Evolutionary conservation across 1,140 invertebrate species (phyloP), one percentile per base, ranked within the genome.

Genomic region (Eueides isabella): DNA sequence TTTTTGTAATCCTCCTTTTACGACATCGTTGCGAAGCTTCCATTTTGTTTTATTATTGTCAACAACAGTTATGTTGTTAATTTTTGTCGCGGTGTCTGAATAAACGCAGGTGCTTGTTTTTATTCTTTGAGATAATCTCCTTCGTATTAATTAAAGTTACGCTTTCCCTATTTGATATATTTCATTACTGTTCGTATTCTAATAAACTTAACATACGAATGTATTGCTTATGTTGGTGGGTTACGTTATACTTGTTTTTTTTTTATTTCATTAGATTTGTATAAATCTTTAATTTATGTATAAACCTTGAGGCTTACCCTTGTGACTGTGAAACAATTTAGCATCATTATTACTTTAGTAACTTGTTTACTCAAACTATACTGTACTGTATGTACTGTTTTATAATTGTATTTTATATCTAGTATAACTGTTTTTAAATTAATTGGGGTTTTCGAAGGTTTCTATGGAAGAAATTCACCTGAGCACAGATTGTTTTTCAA

Each of bases 381-480:
- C 5, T 44, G n/a, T 44, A 44, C n/a, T 44, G n/a, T 19, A 26
- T 55, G 48, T 55, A 55, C 23, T 23, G 0, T 55, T 23, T 3
- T 0, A 48, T 7, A 48, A 48, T 48, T 7, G 7, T 6, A n/a
- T n/a, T 16, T 2, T 48, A 19, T 48, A n/a, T 48, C n/a, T 38
- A 38, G 14, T 38, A 16, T 38, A n/a, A 5, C 35, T 16, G 16
- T 38, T 38, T 38, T 38, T 38, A 16, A 38, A 12, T 38, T 38
- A 38, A 38, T 12, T 38, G 35, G 14, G 5, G 14, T 38, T 38
- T 38, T 38, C 28, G n/a, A 44, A 71, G 30, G 31, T 26, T 63
- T 64, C 44, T n/a, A 48, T 71, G n/a, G n/a, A n/a, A n/a, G n/a
- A n/a, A 71, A 30, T 71, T 64, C 61, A 74, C 19, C 61, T 69